Base-by-base conservation (phyloP, 2,888 invertebrate species). In the Drosophila ustulata region DNA sequence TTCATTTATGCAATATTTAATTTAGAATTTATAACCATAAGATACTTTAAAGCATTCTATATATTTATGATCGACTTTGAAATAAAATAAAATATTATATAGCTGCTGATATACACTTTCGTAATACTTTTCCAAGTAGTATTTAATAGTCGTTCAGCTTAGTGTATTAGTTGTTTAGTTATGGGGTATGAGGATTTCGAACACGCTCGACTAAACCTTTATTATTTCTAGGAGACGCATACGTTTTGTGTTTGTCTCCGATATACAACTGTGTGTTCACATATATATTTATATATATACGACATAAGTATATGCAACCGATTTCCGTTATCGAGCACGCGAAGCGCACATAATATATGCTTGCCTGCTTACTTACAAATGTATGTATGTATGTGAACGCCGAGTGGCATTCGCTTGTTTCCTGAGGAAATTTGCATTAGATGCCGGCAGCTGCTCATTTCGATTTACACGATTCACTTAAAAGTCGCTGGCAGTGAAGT, bases 351-450 rank as follows among this genome's bases (percentile, higher is more conserved):
- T 45, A 56, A 45, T 9, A 39, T 30, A 41, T 32, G 25, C 39
- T n/a, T n/a, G 50, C 25, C 58, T 34, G 57, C 58, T 56, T 25
- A 4, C 34, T 30, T 28, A 7, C 39, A 18, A 18, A 18, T 18
- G 18, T 18, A 18, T 18, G 18, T 18, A 18, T n/a, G 30, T 39
- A 8, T 26, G 9, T 53, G 26, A 25, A 53, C 13, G 34, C 39
- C 37, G 13, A 57, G 70, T 67, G 74, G 47, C 71, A 67, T 65
- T 77, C 65, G 66, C 71, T 63, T 65, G 61, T 78, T 78, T 75
- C 61, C 78, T 78, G 43, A 66, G 74, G 70, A 85, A 85, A 88
- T 88, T 85, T 79, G 82, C 80, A 85, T 82, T 73, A 68, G 64
- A 58, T 47, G 37, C 13, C n/a, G 28, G 3, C 59, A 59, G 74